Conservation (phyloP, 2,797 vertebrate genomes). For the Sebastes glaucus region DNA sequence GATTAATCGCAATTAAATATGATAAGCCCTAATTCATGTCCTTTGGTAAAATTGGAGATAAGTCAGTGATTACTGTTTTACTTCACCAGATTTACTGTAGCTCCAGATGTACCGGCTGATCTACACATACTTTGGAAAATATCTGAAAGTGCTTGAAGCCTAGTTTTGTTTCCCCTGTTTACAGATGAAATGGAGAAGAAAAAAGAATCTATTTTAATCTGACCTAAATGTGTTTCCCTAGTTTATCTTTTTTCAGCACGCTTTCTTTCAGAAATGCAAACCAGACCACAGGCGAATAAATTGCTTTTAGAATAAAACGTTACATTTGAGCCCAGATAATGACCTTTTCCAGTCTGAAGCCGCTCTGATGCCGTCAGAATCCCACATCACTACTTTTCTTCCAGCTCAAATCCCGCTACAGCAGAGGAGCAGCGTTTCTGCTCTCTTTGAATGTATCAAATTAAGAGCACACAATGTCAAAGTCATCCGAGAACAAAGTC, state of each 20-base stretch:
- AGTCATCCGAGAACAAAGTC: constrained; percentile 8
- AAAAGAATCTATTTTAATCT: constrained; percentile 3
- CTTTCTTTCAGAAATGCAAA: neutral
- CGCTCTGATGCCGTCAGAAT: neutral
- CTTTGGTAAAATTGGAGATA: neutral
- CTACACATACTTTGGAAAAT: neutral
- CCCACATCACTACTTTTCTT: neutral
- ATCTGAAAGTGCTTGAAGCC: neutral
- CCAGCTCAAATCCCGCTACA: neutral
- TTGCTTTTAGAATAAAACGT: neutral
- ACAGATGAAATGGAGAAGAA: neutral
- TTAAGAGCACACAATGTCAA: neutral
- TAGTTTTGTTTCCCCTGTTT: constrained; percentile 9
- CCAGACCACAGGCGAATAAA: neutral
- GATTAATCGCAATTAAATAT: neutral
- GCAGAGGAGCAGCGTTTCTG: neutral
- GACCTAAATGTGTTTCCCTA: neutral
- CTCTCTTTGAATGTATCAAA: neutral
- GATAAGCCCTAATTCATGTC: too few species aligned
- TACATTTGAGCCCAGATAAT: neutral
- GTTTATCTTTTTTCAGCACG: neutral
- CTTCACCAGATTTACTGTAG: neutral
- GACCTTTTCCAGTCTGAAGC: neutral
- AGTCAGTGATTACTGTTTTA: neutral
- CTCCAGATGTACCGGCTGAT: neutral